These are phyloP conservation scores for Seira sanloemensis DNA, from an alignment of 2,888 invertebrate genomes.

Conservation along the genomic window DNA sequence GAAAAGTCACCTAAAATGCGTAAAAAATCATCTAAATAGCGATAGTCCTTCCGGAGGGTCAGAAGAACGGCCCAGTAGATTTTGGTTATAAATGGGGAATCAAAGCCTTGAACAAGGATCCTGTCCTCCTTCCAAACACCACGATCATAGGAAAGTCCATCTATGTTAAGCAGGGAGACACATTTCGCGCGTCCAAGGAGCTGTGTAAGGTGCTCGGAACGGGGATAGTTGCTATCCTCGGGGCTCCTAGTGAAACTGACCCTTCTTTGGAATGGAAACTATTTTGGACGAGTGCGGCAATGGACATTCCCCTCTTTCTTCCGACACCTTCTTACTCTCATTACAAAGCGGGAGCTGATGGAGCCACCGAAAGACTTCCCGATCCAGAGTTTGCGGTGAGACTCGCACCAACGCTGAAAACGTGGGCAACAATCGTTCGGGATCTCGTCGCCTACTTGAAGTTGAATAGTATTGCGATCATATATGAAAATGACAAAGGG, in stretches of 20 bases:
- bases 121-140: slow-evolving; percentile 83
- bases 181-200: slow-evolving; percentile 85
- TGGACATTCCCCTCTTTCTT: slow-evolving; percentile 70
- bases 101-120: slow-evolving; percentile 81
- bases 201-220: slow-evolving; percentile 67
- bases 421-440: slow-evolving; percentile 65
- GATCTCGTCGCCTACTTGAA: slow-evolving; percentile 67
- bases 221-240: slow-evolving; percentile 67
- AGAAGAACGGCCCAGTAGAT: slow-evolving; percentile 69
- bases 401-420: slow-evolving; percentile 63
- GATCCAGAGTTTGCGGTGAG: slow-evolving; percentile 71
- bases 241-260: slow-evolving; percentile 65
- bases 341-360: slow-evolving; percentile 59
- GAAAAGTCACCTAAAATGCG: no score
- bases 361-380: slow-evolving; percentile 47
- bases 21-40: slow-evolving; percentile 45
- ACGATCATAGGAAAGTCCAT: slow-evolving; percentile 85
- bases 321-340: slow-evolving; percentile 68
- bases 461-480: slow-evolving; percentile 62
- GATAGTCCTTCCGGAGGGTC: slow-evolving; percentile 69
- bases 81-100: slow-evolving; percentile 71
- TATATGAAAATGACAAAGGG: slow-evolving; percentile 75
- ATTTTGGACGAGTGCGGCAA: slow-evolving; percentile 69
- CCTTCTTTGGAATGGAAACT: slow-evolving; percentile 71
- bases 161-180: slow-evolving; percentile 85